Percentiles rank a stretch among this genome's conserved stretches.
Evolutionary conservation across 2,888 invertebrate species (phyloP).

Genomic region (Megastigmus dorsalis): DNA sequence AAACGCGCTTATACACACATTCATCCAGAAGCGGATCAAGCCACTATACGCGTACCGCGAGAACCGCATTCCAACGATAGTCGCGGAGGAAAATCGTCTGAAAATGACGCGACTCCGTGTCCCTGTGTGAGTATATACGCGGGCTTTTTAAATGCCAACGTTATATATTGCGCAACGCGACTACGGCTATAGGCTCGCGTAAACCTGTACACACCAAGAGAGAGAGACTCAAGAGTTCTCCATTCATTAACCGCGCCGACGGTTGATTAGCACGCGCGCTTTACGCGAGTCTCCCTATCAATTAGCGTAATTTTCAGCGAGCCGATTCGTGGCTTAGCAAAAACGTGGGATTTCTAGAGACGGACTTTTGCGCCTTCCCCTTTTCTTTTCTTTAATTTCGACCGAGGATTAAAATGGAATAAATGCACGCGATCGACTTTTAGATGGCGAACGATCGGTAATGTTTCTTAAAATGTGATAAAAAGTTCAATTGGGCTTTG

Average conservation of each 20-base stretch:
- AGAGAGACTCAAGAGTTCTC: background rate
- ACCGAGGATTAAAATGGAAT: too few relatives aligned
- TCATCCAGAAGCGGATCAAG: too few relatives aligned
- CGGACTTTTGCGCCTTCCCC: too few relatives aligned
- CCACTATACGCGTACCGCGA: background rate
- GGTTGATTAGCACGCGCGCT: background rate
- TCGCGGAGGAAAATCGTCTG: background rate
- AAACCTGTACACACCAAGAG: background rate
- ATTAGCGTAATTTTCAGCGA: slow-evolving; percentile 1
- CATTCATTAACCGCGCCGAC: too few relatives aligned
- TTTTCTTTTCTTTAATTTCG: too few relatives aligned
- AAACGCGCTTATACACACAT: too few relatives aligned
- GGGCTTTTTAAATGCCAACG: background rate
- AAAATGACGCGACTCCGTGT: too few relatives aligned
- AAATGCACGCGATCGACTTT: too few relatives aligned
- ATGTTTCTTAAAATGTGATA: too few relatives aligned
- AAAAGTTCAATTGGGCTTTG: too few relatives aligned
- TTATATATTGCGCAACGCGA: slow-evolving; percentile 8
- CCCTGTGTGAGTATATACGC: background rate
- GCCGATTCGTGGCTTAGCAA: background rate
- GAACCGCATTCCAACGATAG: background rate
- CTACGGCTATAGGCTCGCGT: too few relatives aligned
- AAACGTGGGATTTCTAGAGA: slow-evolving; percentile 3
- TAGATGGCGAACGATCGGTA: too few relatives aligned
- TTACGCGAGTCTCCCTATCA: background rate